A percentile compares a stretch with the other conserved stretches of the same genome.
Evolutionary conservation across 2,113 vertebrate species (phyloP).

Genomic region (Podarcis muralis): DNA sequence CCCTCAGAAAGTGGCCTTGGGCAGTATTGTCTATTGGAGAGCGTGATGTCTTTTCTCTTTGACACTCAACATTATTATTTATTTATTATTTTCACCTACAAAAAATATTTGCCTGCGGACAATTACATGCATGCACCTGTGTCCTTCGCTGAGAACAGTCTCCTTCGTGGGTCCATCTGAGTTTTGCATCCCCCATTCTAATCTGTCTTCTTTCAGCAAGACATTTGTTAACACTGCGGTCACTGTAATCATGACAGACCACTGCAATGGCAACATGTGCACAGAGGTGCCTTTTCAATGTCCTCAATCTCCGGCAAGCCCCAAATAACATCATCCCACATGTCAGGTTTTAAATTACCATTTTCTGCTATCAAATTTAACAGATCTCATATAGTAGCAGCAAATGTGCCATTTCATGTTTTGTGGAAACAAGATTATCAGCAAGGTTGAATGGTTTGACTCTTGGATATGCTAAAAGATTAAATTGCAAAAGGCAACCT

Average conservation of each 20-base stretch:
- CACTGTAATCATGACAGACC: not conserved
- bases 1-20: not conserved
- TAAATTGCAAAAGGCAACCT: not conserved
- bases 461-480: not conserved
- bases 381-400: not conserved
- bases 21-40: not conserved
- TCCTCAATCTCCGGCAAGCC: constrained; percentile 1
- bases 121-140: not conserved
- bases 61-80: not conserved
- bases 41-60: not conserved
- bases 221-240: not conserved
- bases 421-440: not conserved
- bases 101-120: not conserved
- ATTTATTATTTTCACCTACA: not conserved
- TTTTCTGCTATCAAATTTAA: not conserved
- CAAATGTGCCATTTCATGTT: not conserved
- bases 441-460: not conserved
- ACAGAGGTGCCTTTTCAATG: not conserved
- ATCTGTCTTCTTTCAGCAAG: constrained; percentile 1
- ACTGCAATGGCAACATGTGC: not conserved
- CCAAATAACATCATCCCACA: not conserved
- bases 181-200: not conserved
- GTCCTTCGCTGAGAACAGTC: not conserved
- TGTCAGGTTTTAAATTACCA: not conserved
- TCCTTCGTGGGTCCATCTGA: not conserved